These are phyloP conservation scores for Apodemia zela DNA, from an alignment of 2,888 invertebrate genomes.

Conservation along the genomic window DNA sequence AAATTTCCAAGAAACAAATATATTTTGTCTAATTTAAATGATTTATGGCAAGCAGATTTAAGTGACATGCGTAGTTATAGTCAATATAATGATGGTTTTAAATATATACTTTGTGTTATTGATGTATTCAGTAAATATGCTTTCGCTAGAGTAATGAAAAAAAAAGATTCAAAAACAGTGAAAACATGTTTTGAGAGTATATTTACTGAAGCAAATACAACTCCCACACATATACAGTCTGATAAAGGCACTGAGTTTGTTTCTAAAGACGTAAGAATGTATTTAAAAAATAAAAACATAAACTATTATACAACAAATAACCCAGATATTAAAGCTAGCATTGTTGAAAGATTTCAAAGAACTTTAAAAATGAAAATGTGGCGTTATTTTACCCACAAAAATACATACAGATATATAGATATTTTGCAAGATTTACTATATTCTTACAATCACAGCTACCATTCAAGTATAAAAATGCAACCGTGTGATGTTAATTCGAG, in stretches of 20 bases:
- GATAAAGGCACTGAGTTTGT: conserved; percentile 35
- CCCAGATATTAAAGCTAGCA: conserved; percentile 35
- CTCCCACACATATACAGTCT: conserved; percentile 23
- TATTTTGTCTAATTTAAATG: conserved; percentile 33
- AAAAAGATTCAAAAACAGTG: conserved; percentile 30
- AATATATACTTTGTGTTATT: conserved; percentile 34
- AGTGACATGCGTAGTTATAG: conserved; percentile 8
- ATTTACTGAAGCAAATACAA: conserved; percentile 30
- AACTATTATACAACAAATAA: conserved; percentile 34
- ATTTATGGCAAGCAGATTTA: conserved; percentile 22
- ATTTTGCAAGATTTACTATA: conserved; percentile 25
- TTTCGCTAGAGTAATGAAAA: conserved; percentile 29
- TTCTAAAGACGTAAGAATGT: conserved; percentile 29
- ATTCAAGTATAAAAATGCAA: conserved; percentile 33
- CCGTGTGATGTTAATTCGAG: too few species aligned
- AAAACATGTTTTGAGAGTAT: conserved; percentile 33
- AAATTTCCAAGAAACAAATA: conserved; percentile 34
- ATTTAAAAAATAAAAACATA: conserved; percentile 29
- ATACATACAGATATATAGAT: conserved; percentile 25
- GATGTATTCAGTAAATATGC: conserved; percentile 35
- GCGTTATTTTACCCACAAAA: conserved; percentile 31
- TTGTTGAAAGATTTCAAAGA: conserved; percentile 36
- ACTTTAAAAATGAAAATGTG: conserved; percentile 37
- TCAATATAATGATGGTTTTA: conserved; percentile 27
- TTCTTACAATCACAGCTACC: conserved; percentile 31